Percentiles rank a stretch among this genome's conserved stretches.
phyloP scores from a whole-genome alignment of 37 sponge, comb jelly and placozoan species.

The Theonella swinhoei region DNA sequence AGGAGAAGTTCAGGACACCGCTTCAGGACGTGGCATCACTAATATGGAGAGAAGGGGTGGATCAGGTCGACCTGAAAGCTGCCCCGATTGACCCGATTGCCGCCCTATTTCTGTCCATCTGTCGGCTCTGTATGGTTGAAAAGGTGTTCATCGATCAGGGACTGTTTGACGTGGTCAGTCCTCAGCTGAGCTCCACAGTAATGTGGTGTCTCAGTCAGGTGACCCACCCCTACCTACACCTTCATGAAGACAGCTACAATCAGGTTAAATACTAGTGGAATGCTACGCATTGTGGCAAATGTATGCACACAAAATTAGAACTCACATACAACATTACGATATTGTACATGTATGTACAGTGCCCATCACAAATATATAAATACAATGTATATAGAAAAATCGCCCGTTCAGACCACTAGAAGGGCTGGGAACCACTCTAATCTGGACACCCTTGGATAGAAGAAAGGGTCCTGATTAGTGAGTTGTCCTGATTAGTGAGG shows the following conservation, averaged over 20 bases:
- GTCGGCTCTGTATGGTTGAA: conserved; percentile 61
- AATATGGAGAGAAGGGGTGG: neutral
- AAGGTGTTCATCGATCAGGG: conserved; percentile 29
- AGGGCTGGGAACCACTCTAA: neutral
- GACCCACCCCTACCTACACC: conserved; percentile 49
- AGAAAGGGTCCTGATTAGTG: no score
- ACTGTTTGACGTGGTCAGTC: conserved; percentile 57
- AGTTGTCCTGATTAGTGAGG: no score
- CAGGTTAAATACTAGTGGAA: conserved; percentile 51
- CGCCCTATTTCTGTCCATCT: conserved; percentile 47
- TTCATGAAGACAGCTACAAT: conserved; percentile 54
- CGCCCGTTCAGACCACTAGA: no score
- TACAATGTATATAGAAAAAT: neutral
- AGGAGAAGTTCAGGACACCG: neutral
- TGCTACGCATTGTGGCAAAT: no score
- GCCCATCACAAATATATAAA: no score
- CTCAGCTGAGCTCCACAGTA: conserved; percentile 62
- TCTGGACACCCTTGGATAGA: no score
- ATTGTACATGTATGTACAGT: no score
- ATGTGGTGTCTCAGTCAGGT: conserved; percentile 61
- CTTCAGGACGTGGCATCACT: neutral
- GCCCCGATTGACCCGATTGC: conserved; percentile 47
- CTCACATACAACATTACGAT: no score
- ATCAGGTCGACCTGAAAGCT: neutral
- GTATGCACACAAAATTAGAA: no score